Evolutionary conservation across 2,113 vertebrate genomes (phyloP), one percentile per base, ranked within the genome.

Genomic region (Burhinus oedicnemus): DNA sequence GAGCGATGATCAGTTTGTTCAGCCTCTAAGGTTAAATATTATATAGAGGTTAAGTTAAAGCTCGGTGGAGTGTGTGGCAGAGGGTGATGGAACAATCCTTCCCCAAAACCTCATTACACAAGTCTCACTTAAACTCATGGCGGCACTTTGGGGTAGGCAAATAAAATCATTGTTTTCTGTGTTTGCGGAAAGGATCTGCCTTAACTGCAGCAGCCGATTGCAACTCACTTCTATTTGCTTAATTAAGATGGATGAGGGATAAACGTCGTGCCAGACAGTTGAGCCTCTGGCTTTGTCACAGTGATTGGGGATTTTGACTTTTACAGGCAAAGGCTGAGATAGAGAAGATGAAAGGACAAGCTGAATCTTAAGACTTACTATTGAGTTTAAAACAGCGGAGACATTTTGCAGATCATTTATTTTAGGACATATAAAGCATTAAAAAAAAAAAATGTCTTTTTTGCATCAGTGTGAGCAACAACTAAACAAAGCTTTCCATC

Each of bases 231-330:
- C 70, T 64, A 64, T 77, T 69, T 8, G 1, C 54, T 89, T 89
- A 80, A 80, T 94, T 72, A 74, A 91, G 93, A 93, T 83, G 81
- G 83, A 69, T 69, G 83, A 93, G 68, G 78, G 92, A 87, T 89
- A 90, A 93, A 83, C 0, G 2, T 77, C 0, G 2, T 91, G 83
- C 86, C 80, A 94, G 95, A 83, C 87, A 61, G 83, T 36, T 76
- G 93, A 94, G 49, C 71, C 44, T 55, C 70, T 55, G 89, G 80
- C 87, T 94, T 94, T 95, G 87, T 91, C 62, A 64, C 40, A 1
- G 16, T 25, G 72, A 49, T 12, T 89, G 87, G 58, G 83, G 76
- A 87, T 91, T 89, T 94, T 84, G 64, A 29, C 69, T 89, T 87
- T 44, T n/a, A 36, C 0, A 1, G 79, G 82, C 51, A 36, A 70